Base-by-base conservation (phyloP, 2,888 invertebrate species). In the Meandrusa payeni region DNA sequence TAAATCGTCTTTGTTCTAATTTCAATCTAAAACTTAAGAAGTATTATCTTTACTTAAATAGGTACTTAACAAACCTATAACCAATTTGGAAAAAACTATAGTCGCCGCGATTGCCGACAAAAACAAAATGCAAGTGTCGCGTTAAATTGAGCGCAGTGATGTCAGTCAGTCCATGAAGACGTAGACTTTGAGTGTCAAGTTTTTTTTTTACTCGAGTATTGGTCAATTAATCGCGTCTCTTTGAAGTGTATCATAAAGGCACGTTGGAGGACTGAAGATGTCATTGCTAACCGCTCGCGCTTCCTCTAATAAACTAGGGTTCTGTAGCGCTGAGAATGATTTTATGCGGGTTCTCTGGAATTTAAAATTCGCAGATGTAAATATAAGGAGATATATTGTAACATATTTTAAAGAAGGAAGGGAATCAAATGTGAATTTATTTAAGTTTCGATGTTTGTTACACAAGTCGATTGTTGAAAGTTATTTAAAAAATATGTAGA, bases 141-240 rank as follows among this genome's bases (percentile, higher is more conserved):
- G 40, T 52, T 58, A 67, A 79, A 81, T 76, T 57, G 70, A 43
- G 61, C 75, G 71, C 65, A 64, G 31, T 57, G 67, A 65, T 64
- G 75, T 70, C 65, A 74, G 55, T 46, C 59, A 58, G 57, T 47
- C 63, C 69, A 60, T 69, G 69, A 64, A 64, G 61, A 50, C 54
- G 49, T 55, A 11, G 38, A 44, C 61, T 61, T 57, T 51, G 56
- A 54, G 52, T 55, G 55, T 58, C 37, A 43, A 41, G 47, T 48
- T 53, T 52, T 62, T 64, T 67, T 47, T 52, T 59, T 52, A 54
- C 41, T 52, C 63, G 56, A 56, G 67, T 63, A 64, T 64, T 69
- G 74, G 72, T 74, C 76, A 76, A 78, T 81, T 77, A 73, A 73
- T 68, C 62, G 59, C 64, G 57, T 43, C 56, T 49, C 65, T 81